These are phyloP conservation scores for Karalla daura DNA, from an alignment of 2,797 vertebrate species.

Conservation along the genomic window DNA sequence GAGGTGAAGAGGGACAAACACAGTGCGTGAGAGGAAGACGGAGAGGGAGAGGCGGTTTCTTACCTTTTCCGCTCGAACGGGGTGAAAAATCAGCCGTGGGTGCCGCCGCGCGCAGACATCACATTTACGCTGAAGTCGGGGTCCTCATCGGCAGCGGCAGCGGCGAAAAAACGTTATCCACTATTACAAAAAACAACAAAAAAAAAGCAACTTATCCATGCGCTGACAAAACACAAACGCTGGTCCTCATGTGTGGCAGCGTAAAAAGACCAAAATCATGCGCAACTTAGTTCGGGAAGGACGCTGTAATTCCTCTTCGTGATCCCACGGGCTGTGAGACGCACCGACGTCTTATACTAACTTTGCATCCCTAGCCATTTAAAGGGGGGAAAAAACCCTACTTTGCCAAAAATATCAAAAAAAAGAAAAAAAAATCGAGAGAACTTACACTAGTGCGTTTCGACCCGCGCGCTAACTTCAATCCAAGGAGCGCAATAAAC, in stretches of 20 bases:
- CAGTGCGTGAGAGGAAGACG: no score
- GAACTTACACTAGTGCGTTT: constrained; percentile 49
- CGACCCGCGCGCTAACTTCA: constrained; percentile 65
- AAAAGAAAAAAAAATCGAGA: constrained; percentile 26
- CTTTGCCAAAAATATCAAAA: no score
- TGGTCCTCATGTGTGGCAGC: constrained; percentile 71
- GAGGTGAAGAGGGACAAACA: constrained; percentile 22
- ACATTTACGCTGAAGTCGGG: constrained; percentile 77
- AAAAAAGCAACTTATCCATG: constrained; percentile 85
- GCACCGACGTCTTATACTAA: constrained; percentile 74
- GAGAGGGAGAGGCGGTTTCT: no score
- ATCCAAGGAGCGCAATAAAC: constrained; percentile 57
- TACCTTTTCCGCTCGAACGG: constrained; percentile 77
- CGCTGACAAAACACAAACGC: constrained; percentile 74
- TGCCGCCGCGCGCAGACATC: constrained; percentile 83
- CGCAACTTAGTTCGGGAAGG: constrained; percentile 78
- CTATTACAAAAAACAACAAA: constrained; percentile 82
- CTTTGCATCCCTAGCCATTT: constrained; percentile 68
- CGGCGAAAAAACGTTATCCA: constrained; percentile 73
- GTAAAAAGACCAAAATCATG: constrained; percentile 55
- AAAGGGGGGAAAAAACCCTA: no score
- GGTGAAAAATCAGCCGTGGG: constrained; percentile 77
- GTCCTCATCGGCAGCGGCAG: constrained; percentile 73
- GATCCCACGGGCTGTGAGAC: constrained; percentile 75
- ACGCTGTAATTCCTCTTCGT: constrained; percentile 82